These are phyloP conservation scores for Tribolium castaneum DNA, from an alignment of 1,140 invertebrate species.

Conservation along the genomic window DNA sequence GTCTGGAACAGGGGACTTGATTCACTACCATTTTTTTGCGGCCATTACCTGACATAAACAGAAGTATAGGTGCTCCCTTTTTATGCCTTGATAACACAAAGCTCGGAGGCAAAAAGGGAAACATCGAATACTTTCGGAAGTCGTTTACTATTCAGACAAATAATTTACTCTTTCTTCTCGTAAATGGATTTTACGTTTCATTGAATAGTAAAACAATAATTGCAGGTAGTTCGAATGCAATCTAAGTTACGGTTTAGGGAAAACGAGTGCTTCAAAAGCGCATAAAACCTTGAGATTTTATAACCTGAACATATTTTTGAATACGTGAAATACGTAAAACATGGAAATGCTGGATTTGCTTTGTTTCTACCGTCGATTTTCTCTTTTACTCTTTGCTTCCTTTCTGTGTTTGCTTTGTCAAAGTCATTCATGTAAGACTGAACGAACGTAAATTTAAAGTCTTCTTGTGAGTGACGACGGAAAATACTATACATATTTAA, in stretches of 20 bases:
- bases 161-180: constrained; percentile 43
- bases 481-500: constrained; percentile 12
- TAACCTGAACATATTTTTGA: constrained; percentile 41
- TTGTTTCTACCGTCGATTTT: constrained; percentile 36
- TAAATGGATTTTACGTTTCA: constrained; percentile 46
- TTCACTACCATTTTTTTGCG: constrained; percentile 51
- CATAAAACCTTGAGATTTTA: constrained; percentile 43
- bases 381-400: background rate
- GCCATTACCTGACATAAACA: constrained; percentile 57
- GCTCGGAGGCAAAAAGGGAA: background rate
- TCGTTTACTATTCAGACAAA: constrained; percentile 37
- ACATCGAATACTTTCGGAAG: background rate
- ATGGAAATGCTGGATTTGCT: constrained; percentile 33
- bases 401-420: constrained; percentile 41
- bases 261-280: constrained; percentile 19
- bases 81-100: constrained; percentile 11
- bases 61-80: constrained; percentile 43
- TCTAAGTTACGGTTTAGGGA: constrained; percentile 36
- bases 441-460: constrained; percentile 30
- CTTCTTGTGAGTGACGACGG: constrained; percentile 10
- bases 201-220: constrained; percentile 44
- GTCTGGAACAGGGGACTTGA: constrained; percentile 49
- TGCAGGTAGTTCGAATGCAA: constrained; percentile 35
- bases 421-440: constrained; percentile 38
- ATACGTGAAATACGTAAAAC: constrained; percentile 39